A percentile compares a stretch with the other conserved stretches of the same genome.
These are phyloP conservation scores for Scaptomyza reducta DNA, from an alignment of 2,888 invertebrate species.

Conservation along the genomic window DNA sequence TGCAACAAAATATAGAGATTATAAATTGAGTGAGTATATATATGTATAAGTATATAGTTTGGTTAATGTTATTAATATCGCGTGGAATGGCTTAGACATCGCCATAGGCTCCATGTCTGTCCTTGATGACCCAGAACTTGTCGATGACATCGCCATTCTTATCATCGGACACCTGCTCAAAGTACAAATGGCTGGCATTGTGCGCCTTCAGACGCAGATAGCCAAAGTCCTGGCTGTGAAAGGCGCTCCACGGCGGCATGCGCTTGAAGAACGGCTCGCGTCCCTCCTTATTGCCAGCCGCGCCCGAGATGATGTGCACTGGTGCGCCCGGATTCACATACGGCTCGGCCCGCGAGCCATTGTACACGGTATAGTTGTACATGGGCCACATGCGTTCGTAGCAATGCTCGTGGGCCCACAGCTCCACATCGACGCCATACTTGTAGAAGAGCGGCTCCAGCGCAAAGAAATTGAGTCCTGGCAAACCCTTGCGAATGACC, in stretches of 20 bases:
- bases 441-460: constrained; percentile 94
- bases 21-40: not conserved
- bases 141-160: constrained; percentile 89
- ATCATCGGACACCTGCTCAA: constrained; percentile 94
- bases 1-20: constrained; percentile 19
- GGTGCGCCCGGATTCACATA: constrained; percentile 90
- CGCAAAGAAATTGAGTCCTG: constrained; percentile 87
- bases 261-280: constrained; percentile 89
- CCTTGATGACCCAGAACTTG: constrained; percentile 88
- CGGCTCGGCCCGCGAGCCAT: constrained; percentile 86
- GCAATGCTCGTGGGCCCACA: constrained; percentile 99
- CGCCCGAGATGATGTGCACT: constrained; percentile 95
- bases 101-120: constrained; percentile 81
- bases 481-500: constrained; percentile 88
- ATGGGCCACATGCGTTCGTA: constrained; percentile 98
- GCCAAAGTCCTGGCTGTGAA: constrained; percentile 95
- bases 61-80: too few species aligned
- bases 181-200: constrained; percentile 93
- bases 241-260: constrained; percentile 91
- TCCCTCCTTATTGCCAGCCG: constrained; percentile 93
- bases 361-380: constrained; percentile 91
- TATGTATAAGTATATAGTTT: not conserved
- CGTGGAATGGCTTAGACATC: constrained; percentile 9
- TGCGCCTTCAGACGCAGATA: constrained; percentile 92
- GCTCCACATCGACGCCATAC: constrained; percentile 95